Evolutionary conservation across 1,140 invertebrate species (phyloP).

Genomic region (Melipona quadrifasciata): DNA sequence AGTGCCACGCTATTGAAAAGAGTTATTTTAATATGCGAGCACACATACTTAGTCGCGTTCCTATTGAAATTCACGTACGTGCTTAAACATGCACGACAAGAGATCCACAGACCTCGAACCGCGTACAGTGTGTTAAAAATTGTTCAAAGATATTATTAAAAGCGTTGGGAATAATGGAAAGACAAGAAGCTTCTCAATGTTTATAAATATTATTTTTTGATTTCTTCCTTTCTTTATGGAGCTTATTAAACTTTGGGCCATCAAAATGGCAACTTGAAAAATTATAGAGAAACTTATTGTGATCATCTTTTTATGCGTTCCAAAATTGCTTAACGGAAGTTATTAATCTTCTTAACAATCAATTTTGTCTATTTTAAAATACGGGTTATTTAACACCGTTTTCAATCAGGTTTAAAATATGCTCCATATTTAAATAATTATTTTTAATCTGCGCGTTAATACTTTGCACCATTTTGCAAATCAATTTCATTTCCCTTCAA

Average conservation of each 20-base stretch:
- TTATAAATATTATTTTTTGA: neutral
- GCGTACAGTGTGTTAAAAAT: neutral
- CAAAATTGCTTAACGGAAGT: neutral
- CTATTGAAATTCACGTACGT: conserved; percentile 4
- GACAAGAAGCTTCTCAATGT: neutral
- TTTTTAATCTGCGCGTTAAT: too few relatives aligned
- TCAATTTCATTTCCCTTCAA: neutral
- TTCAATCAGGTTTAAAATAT: too few relatives aligned
- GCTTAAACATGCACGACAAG: neutral
- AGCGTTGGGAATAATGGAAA: neutral
- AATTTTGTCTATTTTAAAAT: too few relatives aligned
- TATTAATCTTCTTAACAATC: neutral
- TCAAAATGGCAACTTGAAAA: too few relatives aligned
- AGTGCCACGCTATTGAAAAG: neutral
- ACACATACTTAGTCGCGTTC: neutral
- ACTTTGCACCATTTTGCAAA: too few relatives aligned
- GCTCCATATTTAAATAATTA: too few relatives aligned
- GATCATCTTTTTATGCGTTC: neutral
- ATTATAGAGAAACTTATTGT: neutral
- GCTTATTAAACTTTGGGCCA: too few relatives aligned
- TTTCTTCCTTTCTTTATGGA: too few relatives aligned
- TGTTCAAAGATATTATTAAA: neutral
- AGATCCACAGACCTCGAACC: neutral
- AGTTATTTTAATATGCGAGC: conserved; percentile 9
- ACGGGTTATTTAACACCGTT: too few relatives aligned